Evolutionary conservation across 2,888 invertebrate species (phyloP).

Genomic region (Yponomeuta sedellus): DNA sequence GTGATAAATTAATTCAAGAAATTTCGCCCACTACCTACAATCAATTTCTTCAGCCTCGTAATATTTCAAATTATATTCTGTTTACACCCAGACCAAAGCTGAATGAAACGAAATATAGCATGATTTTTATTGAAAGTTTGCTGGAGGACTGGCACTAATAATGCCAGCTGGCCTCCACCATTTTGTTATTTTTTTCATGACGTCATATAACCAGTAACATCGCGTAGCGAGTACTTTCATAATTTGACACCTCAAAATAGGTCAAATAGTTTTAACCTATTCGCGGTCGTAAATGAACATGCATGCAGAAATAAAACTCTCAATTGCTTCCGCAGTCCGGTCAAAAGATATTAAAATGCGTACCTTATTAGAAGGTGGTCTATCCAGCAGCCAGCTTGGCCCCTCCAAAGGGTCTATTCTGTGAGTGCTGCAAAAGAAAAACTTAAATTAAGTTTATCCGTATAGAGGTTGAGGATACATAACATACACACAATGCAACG

Average conservation of each 20-base stretch:
- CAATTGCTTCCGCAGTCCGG: background rate
- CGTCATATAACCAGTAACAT: background rate
- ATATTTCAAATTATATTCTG: too few species aligned
- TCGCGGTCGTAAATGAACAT: too few species aligned
- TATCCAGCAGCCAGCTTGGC: slow-evolving; percentile 61
- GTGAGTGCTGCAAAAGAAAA: slow-evolving; percentile 26
- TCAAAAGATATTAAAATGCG: background rate
- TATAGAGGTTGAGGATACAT: too few species aligned
- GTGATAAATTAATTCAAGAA: too few species aligned
- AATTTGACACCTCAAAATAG: background rate
- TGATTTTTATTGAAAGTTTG: background rate
- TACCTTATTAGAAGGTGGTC: slow-evolving; percentile 20
- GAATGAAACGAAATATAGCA: background rate
- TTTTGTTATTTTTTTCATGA: background rate
- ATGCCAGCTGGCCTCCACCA: background rate
- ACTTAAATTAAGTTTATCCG: background rate
- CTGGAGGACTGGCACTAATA: too few species aligned
- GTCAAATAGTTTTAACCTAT: background rate
- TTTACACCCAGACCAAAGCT: too few species aligned
- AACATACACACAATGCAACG: too few species aligned
- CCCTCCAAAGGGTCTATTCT: slow-evolving; percentile 57
- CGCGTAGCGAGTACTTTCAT: background rate
- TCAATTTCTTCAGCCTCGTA: too few species aligned
- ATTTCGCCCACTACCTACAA: too few species aligned
- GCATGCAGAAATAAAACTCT: background rate